These are phyloP conservation scores for Omphaloscelis lunosa DNA, from an alignment of 2,888 invertebrate genomes.

Conservation along the genomic window DNA sequence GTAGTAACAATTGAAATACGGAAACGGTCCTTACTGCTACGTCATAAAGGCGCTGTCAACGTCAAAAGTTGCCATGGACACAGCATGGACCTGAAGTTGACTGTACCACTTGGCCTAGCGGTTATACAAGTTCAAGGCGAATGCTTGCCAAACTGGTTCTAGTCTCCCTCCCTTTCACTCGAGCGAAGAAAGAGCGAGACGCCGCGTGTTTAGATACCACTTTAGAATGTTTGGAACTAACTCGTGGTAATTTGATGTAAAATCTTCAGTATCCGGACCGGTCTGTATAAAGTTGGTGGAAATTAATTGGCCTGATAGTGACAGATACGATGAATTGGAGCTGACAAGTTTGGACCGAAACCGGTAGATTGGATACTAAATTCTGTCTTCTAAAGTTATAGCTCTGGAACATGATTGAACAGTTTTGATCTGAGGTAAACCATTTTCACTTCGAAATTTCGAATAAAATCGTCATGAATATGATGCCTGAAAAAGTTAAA, in stretches of 20 bases:
- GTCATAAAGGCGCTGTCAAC: neutral
- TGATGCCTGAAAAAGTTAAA: no score
- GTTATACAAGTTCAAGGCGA: conserved; percentile 78
- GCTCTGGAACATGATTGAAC: neutral
- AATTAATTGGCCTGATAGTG: conserved; percentile 31
- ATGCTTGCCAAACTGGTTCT: conserved; percentile 75
- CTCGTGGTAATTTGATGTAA: conserved; percentile 56
- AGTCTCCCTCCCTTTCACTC: conserved; percentile 64
- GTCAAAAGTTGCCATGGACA: conserved; percentile 9
- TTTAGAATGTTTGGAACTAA: conserved; percentile 60
- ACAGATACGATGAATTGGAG: conserved; percentile 20
- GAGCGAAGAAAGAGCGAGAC: conserved; percentile 57
- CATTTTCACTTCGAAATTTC: neutral
- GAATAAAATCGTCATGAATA: neutral
- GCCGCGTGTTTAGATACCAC: conserved; percentile 62
- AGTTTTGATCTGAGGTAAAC: neutral
- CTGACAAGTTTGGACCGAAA: conserved; percentile 16
- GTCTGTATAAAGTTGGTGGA: conserved; percentile 21
- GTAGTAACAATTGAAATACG: neutral
- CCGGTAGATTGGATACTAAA: neutral
- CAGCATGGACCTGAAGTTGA: neutral
- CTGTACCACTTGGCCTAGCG: conserved; percentile 69
- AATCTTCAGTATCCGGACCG: conserved; percentile 39
- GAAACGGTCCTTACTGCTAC: neutral
- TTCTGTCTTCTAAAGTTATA: neutral